A percentile compares a stretch with the other conserved stretches of the same genome.
These are phyloP conservation scores for Helostoma temminkii DNA, from an alignment of 2,797 vertebrate genomes.

Conservation along the genomic window DNA sequence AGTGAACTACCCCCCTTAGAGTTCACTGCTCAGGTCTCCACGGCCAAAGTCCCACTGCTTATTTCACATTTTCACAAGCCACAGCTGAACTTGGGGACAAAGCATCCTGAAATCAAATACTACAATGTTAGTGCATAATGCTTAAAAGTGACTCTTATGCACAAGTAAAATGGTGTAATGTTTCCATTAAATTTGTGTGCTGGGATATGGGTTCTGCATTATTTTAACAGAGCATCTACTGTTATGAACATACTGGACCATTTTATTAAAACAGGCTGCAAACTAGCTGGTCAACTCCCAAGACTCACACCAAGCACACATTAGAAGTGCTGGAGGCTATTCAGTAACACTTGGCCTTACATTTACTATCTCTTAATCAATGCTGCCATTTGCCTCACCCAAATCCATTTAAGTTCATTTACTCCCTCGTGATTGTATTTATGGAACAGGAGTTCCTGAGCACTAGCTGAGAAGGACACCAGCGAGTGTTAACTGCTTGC, in stretches of 20 bases:
- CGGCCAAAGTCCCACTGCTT: conserved; percentile 61
- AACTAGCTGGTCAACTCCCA: conserved; percentile 50
- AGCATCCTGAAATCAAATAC: conserved; percentile 48
- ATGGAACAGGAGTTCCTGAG: conserved; percentile 76
- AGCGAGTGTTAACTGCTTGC: conserved; percentile 64
- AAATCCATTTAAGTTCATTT: conserved; percentile 45
- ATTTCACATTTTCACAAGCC: conserved; percentile 74
- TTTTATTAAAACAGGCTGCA: conserved; percentile 40
- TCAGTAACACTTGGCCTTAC: conserved; percentile 55
- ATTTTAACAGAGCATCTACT: conserved; percentile 54
- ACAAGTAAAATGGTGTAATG: conserved; percentile 40
- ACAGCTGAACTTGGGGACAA: conserved; percentile 52
- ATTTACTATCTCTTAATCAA: conserved; percentile 71
- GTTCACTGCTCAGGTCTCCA: conserved; percentile 42
- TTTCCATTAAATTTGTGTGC: conserved; percentile 11
- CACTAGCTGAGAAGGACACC: conserved; percentile 62
- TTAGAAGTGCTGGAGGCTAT: conserved; percentile 49
- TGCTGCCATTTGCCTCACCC: conserved; percentile 58
- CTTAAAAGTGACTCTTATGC: conserved; percentile 36
- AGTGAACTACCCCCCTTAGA: conserved; percentile 79
- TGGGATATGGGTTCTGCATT: conserved; percentile 32
- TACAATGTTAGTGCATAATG: conserved; percentile 21
- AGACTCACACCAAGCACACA: conserved; percentile 38
- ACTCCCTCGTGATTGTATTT: conserved; percentile 72
- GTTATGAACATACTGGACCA: conserved; percentile 37